Base-by-base conservation (phyloP, 2,797 vertebrate species). In the Falco columbarius region DNA sequence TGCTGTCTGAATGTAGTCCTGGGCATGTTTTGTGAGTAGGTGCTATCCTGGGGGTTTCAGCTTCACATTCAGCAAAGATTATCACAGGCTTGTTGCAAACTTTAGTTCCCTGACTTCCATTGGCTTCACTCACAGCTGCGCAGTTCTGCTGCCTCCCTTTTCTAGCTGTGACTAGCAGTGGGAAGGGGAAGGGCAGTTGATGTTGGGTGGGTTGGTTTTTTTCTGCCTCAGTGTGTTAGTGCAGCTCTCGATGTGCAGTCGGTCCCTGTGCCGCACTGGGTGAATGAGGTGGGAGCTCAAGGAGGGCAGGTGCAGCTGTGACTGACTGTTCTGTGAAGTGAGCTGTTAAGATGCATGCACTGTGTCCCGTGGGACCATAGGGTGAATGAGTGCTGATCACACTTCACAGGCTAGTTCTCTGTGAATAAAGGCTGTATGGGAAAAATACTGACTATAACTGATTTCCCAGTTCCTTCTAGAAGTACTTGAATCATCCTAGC, bases 171-270 rank as follows among this genome's bases (percentile, higher is more conserved):
- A 7, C 16, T 75, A 70, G 27, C 47, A 76, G 63, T 36, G 42
- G 56, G 44, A 79, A 67, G 11, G 58, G 54, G 46, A 68, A 38
- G 56, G 44, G 58, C 5, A 59, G 29, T 30, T 81, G 38, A 24
- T 54, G 17, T 38, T 80, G 46, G 27, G 40, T 36, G 9, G 6
- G n/a, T n/a, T n/a, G n/a, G n/a, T 59, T 49, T 44, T 59, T 34
- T 14, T 21, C 68, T 66, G 22, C 62, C 20, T 59, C 11, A 5
- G 34, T 9, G 21, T 34, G 58, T 42, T 87, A 47, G 30, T 11
- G 30, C 49, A 68, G 61, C n/a, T 80, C 21, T 42, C 1, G 21
- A 9, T 22, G 4, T 1, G 2, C 0, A 2, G 8, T 66, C 46
- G 52, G 44, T 34, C 38, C 21, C 6, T 22, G 56, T n/a, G 63